Base-by-base conservation (phyloP, 2,797 vertebrate species). In the Oophaga sylvatica region DNA sequence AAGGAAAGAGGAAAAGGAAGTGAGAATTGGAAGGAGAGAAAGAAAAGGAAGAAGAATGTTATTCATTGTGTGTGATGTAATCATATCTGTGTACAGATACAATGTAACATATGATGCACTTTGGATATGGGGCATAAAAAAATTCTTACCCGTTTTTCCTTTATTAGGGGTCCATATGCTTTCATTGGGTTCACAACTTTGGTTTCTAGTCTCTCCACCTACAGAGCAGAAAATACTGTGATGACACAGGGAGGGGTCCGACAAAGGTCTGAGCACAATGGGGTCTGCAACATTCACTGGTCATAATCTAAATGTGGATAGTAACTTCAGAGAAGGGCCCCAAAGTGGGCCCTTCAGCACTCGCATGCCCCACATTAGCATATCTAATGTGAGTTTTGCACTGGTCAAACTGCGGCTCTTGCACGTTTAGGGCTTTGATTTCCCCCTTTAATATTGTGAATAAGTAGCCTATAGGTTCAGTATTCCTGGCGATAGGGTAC, bases 171-270 rank as follows among this genome's bases (percentile, higher is more conserved):
- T 31, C 95, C 91, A 0, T 95, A 96, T 0, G 92, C 80, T 87
- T 95, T 96, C 31, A 96, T 91, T 12, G 95, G 94, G 59, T 88
- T 84, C 1, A 96, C 0, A 0, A 96, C 95, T 91, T 93, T 95
- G 2, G 67, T 90, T 75, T 96, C 96, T 91, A 97, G 91, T 89
- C 95, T 93, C 87, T 96, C 95, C 0, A 95, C 92, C 96, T 96
- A 81, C 48, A 85, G 89, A 71, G 29, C 5, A 31, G 20, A 31
- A 3, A 53, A 53, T 13, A 35, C 11, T 15, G 3, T 48, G n/a
- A 56, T 15, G n/a, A 77, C 48, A 17, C 15, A n/a, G 45, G 11
- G 68, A 41, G 5, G 1, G 73, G 11, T 5, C 3, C 13, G 71
- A 48, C 19, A 11, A 19, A 2, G 5, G 45, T 48, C 19, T 45